A percentile compares a stretch with the other conserved stretches of the same genome.
phyloP scores from a whole-genome alignment of 2,113 vertebrate genomes.

The Megatriorchis doriae region DNA sequence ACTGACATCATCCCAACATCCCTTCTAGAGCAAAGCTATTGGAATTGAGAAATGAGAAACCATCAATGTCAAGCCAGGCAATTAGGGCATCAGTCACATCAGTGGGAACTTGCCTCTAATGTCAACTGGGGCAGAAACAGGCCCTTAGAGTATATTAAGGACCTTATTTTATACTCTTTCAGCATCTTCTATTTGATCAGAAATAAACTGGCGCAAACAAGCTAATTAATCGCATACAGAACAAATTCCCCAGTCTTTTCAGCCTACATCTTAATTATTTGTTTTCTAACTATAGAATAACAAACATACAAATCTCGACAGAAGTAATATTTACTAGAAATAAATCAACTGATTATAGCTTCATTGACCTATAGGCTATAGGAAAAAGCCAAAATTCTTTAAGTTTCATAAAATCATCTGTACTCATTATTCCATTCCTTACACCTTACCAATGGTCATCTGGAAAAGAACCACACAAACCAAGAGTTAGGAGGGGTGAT shows the following conservation, averaged over 20 bases:
- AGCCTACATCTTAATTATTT: constrained; percentile 54
- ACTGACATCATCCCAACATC: neutral
- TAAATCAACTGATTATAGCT: constrained; percentile 25
- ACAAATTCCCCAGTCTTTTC: constrained; percentile 48
- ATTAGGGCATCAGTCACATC: constrained; percentile 15
- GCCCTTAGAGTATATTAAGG: constrained; percentile 41
- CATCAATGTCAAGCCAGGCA: constrained; percentile 33
- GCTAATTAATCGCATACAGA: constrained; percentile 53
- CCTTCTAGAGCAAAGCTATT: constrained; percentile 19
- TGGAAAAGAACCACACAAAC: neutral
- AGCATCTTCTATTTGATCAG: constrained; percentile 53
- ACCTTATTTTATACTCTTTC: neutral
- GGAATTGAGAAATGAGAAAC: constrained; percentile 52
- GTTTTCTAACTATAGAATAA: constrained; percentile 58
- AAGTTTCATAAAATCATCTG: neutral
- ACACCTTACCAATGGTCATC: neutral
- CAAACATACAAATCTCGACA: neutral
- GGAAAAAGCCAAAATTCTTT: neutral
- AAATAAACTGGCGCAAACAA: constrained; percentile 48
- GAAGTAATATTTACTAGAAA: constrained; percentile 35
- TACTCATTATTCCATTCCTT: neutral
- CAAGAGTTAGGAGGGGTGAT: neutral
- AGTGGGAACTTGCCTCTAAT: constrained; percentile 9
- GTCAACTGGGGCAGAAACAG: constrained; percentile 14
- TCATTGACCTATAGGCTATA: neutral